phyloP scores from a whole-genome alignment of 2,888 invertebrate species.

The Coenonympha arcania region DNA sequence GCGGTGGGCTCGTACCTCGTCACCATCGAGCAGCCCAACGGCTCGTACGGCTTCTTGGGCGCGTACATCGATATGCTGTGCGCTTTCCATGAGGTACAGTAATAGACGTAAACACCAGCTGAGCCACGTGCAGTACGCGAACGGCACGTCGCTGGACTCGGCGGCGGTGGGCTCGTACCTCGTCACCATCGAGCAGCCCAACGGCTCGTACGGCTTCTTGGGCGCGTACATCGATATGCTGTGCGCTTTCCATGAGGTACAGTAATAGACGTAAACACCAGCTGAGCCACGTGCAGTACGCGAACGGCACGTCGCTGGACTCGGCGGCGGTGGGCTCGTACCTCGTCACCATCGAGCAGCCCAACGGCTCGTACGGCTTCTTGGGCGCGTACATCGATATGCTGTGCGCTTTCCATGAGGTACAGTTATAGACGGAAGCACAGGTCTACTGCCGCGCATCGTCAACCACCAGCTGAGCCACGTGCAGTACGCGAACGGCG shows the following conservation, averaged over 20 bases:
- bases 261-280: constrained; percentile 49
- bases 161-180: constrained; percentile 75
- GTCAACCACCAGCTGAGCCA: constrained; percentile 64
- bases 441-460: constrained; percentile 72
- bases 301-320: constrained; percentile 76
- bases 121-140: constrained; percentile 74
- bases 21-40: constrained; percentile 73
- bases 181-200: constrained; percentile 74
- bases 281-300: constrained; percentile 74
- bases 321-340: constrained; percentile 76
- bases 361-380: constrained; percentile 71
- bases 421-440: constrained; percentile 33
- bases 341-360: constrained; percentile 75
- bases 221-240: constrained; percentile 67
- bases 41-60: constrained; percentile 70
- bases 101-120: constrained; percentile 42
- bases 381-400: constrained; percentile 67
- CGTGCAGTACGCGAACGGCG: constrained; percentile 76
- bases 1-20: constrained; percentile 75
- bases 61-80: constrained; percentile 67
- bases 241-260: constrained; percentile 53
- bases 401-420: constrained; percentile 59
- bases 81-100: constrained; percentile 50
- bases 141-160: constrained; percentile 76
- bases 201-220: constrained; percentile 72